phyloP scores from a whole-genome alignment of 2,113 vertebrate genomes.

The Cavia aperea region DNA sequence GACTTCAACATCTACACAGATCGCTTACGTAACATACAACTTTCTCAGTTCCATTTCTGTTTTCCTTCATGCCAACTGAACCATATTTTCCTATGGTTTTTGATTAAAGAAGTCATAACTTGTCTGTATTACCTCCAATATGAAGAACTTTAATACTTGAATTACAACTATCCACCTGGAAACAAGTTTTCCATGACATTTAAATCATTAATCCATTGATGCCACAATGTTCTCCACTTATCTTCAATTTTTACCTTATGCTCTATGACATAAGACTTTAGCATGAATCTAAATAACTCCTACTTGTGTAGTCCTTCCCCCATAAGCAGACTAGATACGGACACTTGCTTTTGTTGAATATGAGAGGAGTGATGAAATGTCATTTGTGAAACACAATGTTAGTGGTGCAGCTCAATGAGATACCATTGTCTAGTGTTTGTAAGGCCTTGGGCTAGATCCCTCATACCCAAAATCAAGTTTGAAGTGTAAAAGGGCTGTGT shows the following conservation, averaged over 20 bases:
- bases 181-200: not conserved
- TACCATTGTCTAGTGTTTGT: not conserved
- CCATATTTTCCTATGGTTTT: not conserved
- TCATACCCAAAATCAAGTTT: not conserved
- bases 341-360: not conserved
- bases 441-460: not conserved
- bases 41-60: not conserved
- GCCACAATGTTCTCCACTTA: not conserved
- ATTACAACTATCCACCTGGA: not conserved
- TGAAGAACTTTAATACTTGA: not conserved
- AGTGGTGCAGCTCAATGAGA: not conserved
- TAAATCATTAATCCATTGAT: not conserved
- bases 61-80: not conserved
- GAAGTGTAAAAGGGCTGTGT: not conserved
- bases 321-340: not conserved
- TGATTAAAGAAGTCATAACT: not conserved
- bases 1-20: not conserved
- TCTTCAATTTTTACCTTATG: not conserved
- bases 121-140: not conserved
- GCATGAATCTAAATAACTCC: not conserved
- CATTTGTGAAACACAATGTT: not conserved
- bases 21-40: not conserved
- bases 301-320: not conserved
- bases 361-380: not conserved
- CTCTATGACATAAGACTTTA: not conserved